phyloP scores from a whole-genome alignment of 2,888 invertebrate genomes.

The Spisula subtruncata region DNA sequence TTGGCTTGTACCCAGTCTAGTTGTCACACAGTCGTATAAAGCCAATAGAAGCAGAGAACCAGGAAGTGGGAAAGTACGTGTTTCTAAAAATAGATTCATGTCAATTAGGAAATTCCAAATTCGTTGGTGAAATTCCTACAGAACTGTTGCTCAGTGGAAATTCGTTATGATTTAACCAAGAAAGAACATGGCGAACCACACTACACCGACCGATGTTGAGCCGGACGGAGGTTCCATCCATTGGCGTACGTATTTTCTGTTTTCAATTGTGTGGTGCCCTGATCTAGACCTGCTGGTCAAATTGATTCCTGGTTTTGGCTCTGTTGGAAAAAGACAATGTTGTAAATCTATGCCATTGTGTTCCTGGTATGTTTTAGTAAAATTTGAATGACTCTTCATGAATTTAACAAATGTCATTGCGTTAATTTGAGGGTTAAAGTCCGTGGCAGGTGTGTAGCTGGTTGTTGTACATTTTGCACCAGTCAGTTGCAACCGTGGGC shows the following conservation, averaged over 20 bases:
- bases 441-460: too few relatives aligned
- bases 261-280: background rate
- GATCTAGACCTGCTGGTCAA: too few relatives aligned
- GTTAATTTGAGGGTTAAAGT: too few relatives aligned
- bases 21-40: background rate
- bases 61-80: conserved; percentile 56
- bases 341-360: background rate
- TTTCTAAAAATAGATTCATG: conserved; percentile 53
- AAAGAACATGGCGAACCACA: background rate
- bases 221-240: background rate
- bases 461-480: too few relatives aligned
- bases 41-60: background rate
- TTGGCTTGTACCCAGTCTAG: background rate
- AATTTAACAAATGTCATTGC: too few relatives aligned
- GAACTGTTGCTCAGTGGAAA: background rate
- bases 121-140: background rate
- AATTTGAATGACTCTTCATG: too few relatives aligned
- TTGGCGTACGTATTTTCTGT: conserved; percentile 18
- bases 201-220: background rate
- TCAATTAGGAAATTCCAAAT: background rate
- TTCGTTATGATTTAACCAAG: background rate
- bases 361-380: background rate
- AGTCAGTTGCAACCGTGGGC: too few relatives aligned
- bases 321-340: background rate
- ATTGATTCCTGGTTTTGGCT: too few relatives aligned